Evolutionary conservation across 2,888 invertebrate species (phyloP).

Genomic region (Lasioglossum morio): DNA sequence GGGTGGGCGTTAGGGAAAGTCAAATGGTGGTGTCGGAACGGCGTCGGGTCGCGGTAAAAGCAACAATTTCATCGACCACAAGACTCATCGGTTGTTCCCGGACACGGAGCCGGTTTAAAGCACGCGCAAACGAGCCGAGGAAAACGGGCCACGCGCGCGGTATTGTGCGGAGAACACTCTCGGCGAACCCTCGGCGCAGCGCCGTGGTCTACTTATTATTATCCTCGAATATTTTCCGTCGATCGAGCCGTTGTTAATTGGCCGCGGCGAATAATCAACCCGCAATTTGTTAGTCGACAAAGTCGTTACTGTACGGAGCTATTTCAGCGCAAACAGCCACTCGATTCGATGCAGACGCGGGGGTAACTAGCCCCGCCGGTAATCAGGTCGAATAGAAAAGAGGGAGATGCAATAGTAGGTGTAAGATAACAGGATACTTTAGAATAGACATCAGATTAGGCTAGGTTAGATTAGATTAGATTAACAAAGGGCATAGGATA

Average conservation of each 20-base stretch:
- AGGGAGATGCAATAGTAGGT: no score
- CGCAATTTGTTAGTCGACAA: not conserved
- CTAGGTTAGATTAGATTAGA: no score
- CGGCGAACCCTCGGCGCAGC: not conserved
- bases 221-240: not conserved
- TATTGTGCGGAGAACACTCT: not conserved
- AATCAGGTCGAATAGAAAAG: not conserved
- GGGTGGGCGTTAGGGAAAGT: not conserved
- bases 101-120: slow-evolving; percentile 31
- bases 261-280: not conserved
- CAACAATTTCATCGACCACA: slow-evolving; percentile 59
- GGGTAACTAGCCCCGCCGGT: not conserved
- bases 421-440: no score
- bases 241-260: slow-evolving; percentile 1
- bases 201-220: not conserved
- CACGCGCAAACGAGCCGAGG: slow-evolving; percentile 39
- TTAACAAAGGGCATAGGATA: no score
- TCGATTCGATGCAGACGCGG: not conserved
- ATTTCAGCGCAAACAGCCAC: not conserved
- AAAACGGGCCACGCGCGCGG: not conserved
- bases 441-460: no score
- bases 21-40: slow-evolving; percentile 17
- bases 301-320: not conserved
- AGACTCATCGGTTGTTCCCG: slow-evolving; percentile 17
- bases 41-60: slow-evolving; percentile 38